Evolutionary conservation across 2,113 vertebrate species (phyloP).

Genomic region (Corythoichthys intestinalis): DNA sequence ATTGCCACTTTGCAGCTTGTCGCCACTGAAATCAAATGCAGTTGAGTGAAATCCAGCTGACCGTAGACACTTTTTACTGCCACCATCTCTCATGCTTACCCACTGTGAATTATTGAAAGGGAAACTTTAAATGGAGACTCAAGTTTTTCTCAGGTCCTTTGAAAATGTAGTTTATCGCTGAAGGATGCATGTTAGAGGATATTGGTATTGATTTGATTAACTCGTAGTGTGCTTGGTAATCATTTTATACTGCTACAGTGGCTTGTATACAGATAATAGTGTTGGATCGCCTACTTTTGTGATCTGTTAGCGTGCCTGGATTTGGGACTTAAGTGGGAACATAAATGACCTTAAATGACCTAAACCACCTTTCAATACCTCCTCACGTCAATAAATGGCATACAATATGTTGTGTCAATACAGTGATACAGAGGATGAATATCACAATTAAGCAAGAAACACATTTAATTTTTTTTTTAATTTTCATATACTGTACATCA

Average conservation of each 20-base stretch:
- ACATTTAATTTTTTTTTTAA: no score
- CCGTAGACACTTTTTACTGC: slow-evolving; percentile 15
- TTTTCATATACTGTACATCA: no score
- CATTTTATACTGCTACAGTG: not conserved
- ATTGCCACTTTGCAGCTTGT: slow-evolving; percentile 10
- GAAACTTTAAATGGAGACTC: not conserved
- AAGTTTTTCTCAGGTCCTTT: not conserved
- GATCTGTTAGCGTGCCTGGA: not conserved
- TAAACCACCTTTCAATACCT: no score
- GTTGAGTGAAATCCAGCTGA: slow-evolving; percentile 8
- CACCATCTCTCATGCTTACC: slow-evolving; percentile 4
- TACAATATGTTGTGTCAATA: no score
- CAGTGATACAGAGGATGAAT: no score
- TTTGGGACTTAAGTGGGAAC: no score
- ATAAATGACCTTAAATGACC: no score
- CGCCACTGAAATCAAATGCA: slow-evolving; percentile 1
- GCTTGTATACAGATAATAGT: not conserved
- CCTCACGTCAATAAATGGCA: no score
- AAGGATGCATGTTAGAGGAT: not conserved
- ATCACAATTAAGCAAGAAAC: no score
- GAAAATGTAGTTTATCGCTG: slow-evolving; percentile 8
- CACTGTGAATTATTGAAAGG: slow-evolving; percentile 8
- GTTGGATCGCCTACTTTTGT: not conserved
- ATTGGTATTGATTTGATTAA: slow-evolving; percentile 1
- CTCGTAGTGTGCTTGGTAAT: not conserved